A percentile compares a stretch with the other conserved stretches of the same genome.
Conservation (phyloP, 2,888 invertebrate species). For the Tenthredo livida region DNA sequence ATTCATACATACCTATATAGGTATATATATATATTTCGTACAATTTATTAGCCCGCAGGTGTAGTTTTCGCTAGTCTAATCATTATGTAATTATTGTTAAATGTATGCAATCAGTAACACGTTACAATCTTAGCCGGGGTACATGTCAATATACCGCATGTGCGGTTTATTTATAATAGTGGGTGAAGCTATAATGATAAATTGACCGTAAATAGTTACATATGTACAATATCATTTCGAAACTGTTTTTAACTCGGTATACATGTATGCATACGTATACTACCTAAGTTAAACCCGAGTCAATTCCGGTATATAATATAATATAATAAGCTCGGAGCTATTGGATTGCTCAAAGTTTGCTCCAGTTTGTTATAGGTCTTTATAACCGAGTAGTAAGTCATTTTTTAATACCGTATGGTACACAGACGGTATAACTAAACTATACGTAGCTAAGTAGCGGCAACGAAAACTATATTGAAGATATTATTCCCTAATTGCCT, state of each 20-base stretch:
- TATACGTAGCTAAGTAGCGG: neutral
- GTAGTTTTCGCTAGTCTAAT: neutral
- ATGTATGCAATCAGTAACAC: constrained; percentile 9
- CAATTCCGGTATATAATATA: neutral
- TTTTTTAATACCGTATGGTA: neutral
- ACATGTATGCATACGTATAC: neutral
- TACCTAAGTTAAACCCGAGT: neutral
- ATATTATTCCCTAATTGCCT: constrained; percentile 43
- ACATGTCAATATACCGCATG: neutral
- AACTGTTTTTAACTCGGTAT: neutral
- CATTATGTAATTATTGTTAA: constrained; percentile 9
- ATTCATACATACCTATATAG: too few species aligned
- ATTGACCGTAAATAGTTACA: neutral
- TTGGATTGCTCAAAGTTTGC: neutral
- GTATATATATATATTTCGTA: neutral
- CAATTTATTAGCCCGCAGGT: neutral
- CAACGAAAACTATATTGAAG: constrained; percentile 13
- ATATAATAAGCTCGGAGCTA: neutral
- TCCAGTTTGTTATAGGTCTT: neutral
- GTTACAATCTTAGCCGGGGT: neutral
- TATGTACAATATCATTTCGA: neutral
- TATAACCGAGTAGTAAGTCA: neutral
- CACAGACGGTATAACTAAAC: neutral
- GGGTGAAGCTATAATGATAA: neutral
- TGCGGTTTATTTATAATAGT: neutral